phyloP scores from a whole-genome alignment of 2,113 vertebrate genomes.

The Ameiurus melas region DNA sequence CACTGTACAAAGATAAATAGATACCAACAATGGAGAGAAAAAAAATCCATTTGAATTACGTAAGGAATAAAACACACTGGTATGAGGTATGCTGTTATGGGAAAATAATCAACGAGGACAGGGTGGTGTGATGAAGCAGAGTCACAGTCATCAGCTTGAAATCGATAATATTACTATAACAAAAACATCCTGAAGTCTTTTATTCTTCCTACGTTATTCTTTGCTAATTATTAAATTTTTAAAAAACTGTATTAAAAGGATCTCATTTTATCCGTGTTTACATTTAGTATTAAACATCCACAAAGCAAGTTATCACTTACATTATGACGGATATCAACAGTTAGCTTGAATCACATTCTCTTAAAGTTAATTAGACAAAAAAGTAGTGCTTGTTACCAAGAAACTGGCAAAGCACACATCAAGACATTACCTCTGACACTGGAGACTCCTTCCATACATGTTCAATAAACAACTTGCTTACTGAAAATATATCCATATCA shows the following conservation, averaged over 20 bases:
- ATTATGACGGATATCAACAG: background rate
- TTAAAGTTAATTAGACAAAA: too few species aligned
- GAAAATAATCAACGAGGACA: background rate
- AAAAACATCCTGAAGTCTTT: background rate
- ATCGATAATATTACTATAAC: background rate
- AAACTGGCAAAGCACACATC: too few species aligned
- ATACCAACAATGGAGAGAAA: background rate
- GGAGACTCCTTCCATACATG: too few species aligned
- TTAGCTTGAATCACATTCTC: too few species aligned
- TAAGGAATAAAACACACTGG: background rate
- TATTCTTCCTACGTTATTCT: background rate
- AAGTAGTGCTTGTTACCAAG: too few species aligned
- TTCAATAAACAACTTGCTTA: too few species aligned
- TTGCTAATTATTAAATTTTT: background rate
- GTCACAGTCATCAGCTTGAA: background rate
- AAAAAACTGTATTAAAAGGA: background rate
- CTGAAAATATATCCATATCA: too few species aligned
- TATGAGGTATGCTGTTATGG: background rate
- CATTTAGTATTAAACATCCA: background rate
- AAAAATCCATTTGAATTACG: background rate
- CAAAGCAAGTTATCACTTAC: background rate
- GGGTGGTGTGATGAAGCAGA: background rate
- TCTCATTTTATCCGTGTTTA: background rate
- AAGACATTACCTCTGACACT: background rate
- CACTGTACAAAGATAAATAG: too few species aligned